Evolutionary conservation across 1,140 invertebrate species (phyloP).

Genomic region (Drosophila parabipectinata): DNA sequence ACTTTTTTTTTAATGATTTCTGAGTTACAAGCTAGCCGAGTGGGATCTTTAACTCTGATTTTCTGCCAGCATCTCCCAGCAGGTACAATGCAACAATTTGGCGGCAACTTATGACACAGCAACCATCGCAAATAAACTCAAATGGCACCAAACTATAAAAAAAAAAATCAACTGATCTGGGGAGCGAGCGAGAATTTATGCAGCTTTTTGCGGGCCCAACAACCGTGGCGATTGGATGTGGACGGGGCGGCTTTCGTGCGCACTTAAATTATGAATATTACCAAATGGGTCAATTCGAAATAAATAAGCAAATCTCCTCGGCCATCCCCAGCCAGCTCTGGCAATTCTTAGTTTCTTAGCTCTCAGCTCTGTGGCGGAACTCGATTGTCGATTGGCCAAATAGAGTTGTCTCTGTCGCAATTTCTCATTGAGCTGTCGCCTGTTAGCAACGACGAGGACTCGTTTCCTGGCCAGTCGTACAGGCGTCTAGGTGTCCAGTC

Average conservation of each 20-base stretch:
- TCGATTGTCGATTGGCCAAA: conserved; percentile 45
- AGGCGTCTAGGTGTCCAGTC: neutral
- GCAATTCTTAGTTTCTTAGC: conserved; percentile 4
- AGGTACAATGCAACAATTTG: conserved; percentile 83
- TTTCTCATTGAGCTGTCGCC: conserved; percentile 77
- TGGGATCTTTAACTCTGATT: conserved; percentile 44
- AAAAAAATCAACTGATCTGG: conserved; percentile 55
- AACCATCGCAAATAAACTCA: conserved; percentile 72
- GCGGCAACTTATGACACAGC: conserved; percentile 78
- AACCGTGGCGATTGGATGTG: conserved; percentile 22
- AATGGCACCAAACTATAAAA: conserved; percentile 42
- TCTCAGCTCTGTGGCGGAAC: conserved; percentile 2
- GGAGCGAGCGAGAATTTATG: conserved; percentile 75
- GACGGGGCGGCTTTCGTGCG: conserved; percentile 64
- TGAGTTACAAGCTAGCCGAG: conserved; percentile 69
- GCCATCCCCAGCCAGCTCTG: conserved; percentile 7
- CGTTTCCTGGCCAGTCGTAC: conserved; percentile 26
- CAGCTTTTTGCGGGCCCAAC: conserved; percentile 51
- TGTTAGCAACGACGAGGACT: conserved; percentile 21
- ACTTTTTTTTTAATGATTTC: conserved; percentile 79
- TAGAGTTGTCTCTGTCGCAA: conserved; percentile 79
- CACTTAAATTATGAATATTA: conserved; percentile 82
- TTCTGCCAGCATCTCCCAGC: conserved; percentile 55
- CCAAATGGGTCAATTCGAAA: conserved; percentile 83
- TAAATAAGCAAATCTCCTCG: conserved; percentile 76